Evolutionary conservation across 2,113 vertebrate species (phyloP).

Genomic region (Upupa epops): DNA sequence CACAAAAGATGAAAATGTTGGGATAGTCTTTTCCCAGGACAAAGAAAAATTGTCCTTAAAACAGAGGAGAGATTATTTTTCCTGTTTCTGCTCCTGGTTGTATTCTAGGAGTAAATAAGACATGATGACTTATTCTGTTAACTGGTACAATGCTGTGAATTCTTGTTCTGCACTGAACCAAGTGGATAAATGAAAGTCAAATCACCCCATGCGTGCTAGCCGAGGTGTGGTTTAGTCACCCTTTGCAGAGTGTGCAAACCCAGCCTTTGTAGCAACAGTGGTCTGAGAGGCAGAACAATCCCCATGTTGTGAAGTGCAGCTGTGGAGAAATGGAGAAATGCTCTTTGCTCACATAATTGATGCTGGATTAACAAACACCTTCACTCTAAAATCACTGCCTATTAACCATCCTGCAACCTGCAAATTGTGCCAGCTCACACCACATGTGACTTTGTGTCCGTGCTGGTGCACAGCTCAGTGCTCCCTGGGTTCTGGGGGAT

Average conservation of each 20-base stretch:
- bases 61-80: background rate
- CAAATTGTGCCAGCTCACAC: background rate
- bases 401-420: accelerated
- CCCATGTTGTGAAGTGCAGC: background rate
- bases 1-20: background rate
- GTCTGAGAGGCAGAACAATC: background rate
- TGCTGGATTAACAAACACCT: background rate
- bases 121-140: background rate
- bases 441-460: background rate
- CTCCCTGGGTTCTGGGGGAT: background rate
- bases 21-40: background rate
- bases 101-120: background rate
- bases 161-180: background rate
- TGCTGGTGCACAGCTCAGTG: background rate
- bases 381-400: background rate
- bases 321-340: accelerated
- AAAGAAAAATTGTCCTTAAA: background rate
- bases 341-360: background rate
- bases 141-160: background rate
- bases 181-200: background rate
- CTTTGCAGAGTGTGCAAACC: background rate
- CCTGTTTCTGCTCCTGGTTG: background rate
- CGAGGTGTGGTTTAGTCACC: background rate
- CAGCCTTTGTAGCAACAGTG: background rate
- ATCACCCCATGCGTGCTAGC: background rate